Percentiles rank a stretch among this genome's conserved stretches.
These are phyloP conservation scores for Xenopus petersii DNA, from an alignment of 2,797 vertebrate species.

Conservation along the genomic window DNA sequence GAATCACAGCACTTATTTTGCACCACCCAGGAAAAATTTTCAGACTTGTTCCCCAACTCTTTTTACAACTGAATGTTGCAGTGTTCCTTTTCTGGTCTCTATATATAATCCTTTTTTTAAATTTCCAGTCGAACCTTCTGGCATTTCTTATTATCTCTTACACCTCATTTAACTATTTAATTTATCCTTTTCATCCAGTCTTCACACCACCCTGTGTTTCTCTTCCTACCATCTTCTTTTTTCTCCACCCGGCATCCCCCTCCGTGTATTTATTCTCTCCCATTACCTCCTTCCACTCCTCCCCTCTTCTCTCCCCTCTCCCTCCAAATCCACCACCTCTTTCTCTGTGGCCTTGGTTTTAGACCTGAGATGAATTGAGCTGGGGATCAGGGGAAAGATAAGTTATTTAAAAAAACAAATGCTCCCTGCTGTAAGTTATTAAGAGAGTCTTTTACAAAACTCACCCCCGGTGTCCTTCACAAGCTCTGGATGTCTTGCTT, in stretches of 20 bases:
- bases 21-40: too few relatives aligned
- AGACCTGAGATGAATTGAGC: conserved; percentile 38
- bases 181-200: not conserved
- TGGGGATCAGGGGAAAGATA: conserved; percentile 38
- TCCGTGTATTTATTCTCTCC: too few relatives aligned
- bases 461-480: conserved; percentile 41
- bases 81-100: too few relatives aligned
- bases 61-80: too few relatives aligned
- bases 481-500: conserved; percentile 25
- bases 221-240: too few relatives aligned
- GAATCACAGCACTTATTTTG: too few relatives aligned
- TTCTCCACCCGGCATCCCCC: not conserved
- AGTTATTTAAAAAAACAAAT: conserved; percentile 49
- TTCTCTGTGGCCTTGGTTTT: conserved; percentile 27
- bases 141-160: too few relatives aligned
- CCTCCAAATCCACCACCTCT: not conserved
- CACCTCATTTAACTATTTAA: too few relatives aligned
- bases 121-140: too few relatives aligned
- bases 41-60: too few relatives aligned
- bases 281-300: not conserved
- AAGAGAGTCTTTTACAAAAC: conserved; percentile 46
- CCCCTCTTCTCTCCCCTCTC: conserved; percentile 2
- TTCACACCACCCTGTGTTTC: not conserved
- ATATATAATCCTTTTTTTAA: too few relatives aligned
- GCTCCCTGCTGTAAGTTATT: conserved; percentile 47